Base-by-base conservation (phyloP, 2,888 invertebrate species). In the Conomelus anceps region DNA sequence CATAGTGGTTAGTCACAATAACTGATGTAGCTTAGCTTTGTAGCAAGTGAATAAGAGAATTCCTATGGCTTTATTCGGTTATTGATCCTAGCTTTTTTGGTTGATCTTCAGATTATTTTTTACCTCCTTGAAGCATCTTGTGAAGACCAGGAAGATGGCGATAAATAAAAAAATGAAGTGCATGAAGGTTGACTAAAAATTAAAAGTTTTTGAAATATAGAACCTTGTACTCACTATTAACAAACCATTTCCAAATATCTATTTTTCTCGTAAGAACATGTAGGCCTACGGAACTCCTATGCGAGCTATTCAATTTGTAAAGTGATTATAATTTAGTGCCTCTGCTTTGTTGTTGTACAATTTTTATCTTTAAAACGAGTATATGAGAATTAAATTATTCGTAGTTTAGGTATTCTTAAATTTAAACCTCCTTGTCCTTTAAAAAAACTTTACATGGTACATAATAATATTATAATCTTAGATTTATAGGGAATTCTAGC, bases 381-480 rank as follows among this genome's bases (percentile, higher is more conserved):
- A n/a, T 87, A 26, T 34, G 7, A 63, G 20, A 63, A n/a, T 20
- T 20, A n/a, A 13, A 63, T 63, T n/a, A 63, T n/a, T 63, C 7
- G 63, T 63, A 63, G 63, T 87, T n/a, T 87, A 24, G 13, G 22
- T 23, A 88, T 22, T 23, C n/a, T 26, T 87, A 87, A 87, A 63
- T 20, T 63, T 87, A n/a, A 22, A 88, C 22, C 29, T 86, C 20
- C 23, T 41, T 13, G 23, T 23, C 88, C 89, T 89, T 86, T 86
- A 88, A 90, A 89, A n/a, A 89, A 88, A 89, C 89, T 90, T 90
- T 90, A 90, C 63, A n/a, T 63, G 11, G 7, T 63, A 63, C n/a
- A 34, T 34, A 9, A 34, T 34, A 6, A 4, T 13, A 63, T 63
- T n/a, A 63, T 63, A 63, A 63, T n/a, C 63, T 63, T 63, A 63